A percentile compares a stretch with the other conserved stretches of the same genome.
Evolutionary conservation across 1,140 invertebrate genomes (phyloP).

Genomic region (Microplitis mediator): DNA sequence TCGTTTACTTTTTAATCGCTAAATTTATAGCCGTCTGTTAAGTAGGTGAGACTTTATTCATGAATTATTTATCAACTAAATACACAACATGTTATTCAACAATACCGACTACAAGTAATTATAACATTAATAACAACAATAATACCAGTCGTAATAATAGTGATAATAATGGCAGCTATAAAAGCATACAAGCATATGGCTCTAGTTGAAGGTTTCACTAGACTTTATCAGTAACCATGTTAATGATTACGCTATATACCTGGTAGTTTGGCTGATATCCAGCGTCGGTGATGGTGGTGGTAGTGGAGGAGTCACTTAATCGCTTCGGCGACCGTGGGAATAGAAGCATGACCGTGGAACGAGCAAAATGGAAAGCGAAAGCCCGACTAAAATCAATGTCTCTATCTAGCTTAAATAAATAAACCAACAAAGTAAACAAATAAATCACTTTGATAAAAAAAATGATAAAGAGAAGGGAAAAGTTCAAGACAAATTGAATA

Average conservation of each 20-base stretch:
- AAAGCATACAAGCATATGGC: neutral
- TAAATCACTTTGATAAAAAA: too few relatives aligned
- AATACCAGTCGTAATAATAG: too few relatives aligned
- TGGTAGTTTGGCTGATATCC: neutral
- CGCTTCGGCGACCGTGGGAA: slow-evolving; percentile 20
- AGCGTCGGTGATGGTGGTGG: neutral
- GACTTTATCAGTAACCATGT: slow-evolving; percentile 1
- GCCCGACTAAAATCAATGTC: neutral
- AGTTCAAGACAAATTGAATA: too few relatives aligned
- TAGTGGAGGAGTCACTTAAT: slow-evolving; percentile 1
- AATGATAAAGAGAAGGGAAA: neutral
- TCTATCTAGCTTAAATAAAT: neutral
- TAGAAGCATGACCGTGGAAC: slow-evolving; percentile 3
- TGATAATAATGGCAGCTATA: neutral
- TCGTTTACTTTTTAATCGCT: too few relatives aligned
- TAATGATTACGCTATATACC: slow-evolving; percentile 5
- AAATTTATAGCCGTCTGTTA: too few relatives aligned
- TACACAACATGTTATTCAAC: too few relatives aligned
- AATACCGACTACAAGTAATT: too few relatives aligned
- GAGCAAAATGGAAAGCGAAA: neutral
- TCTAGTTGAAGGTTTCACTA: slow-evolving; percentile 2
- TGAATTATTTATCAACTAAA: too few relatives aligned
- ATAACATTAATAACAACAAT: too few relatives aligned
- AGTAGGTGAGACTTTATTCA: too few relatives aligned
- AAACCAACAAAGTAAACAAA: too few relatives aligned